Evolutionary conservation across 2,113 vertebrate genomes (phyloP).

Genomic region (Scolopax mira): DNA sequence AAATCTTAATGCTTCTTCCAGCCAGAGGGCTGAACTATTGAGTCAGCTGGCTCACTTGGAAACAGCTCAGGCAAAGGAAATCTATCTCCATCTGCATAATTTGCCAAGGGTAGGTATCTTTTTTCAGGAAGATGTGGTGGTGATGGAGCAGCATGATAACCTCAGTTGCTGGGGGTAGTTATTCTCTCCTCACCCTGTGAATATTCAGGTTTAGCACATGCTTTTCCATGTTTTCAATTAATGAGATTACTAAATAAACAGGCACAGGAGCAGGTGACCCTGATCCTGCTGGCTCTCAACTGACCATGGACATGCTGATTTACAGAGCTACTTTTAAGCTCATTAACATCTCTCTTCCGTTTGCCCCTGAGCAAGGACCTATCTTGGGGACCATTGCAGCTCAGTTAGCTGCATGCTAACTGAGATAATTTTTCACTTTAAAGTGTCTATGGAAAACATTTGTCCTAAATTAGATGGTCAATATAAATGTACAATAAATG

Average conservation of each 20-base stretch:
- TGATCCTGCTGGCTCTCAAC: not conserved
- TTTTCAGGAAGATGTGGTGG: not conserved
- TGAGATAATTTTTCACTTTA: slow-evolving; percentile 13
- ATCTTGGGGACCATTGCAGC: not conserved
- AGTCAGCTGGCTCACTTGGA: slow-evolving; percentile 45
- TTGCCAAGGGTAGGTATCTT: not conserved
- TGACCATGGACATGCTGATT: not conserved
- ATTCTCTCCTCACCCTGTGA: not conserved
- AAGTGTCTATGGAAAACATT: not conserved
- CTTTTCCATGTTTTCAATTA: not conserved
- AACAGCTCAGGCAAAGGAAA: slow-evolving; percentile 42
- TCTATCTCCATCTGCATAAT: slow-evolving; percentile 22
- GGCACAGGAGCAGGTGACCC: not conserved
- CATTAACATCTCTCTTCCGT: not conserved
- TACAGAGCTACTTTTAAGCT: not conserved
- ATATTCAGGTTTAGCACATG: not conserved
- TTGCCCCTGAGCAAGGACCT: not conserved
- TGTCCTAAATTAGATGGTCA: not conserved
- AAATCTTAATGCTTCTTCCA: slow-evolving; percentile 41
- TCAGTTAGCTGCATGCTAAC: not conserved
- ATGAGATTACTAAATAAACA: not conserved
- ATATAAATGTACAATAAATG: not conserved
- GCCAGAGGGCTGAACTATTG: slow-evolving; percentile 43
- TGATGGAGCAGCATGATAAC: not conserved
- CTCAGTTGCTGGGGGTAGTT: not conserved